These are phyloP conservation scores for Nasonia giraulti DNA, from an alignment of 1,140 invertebrate genomes.

Conservation along the genomic window DNA sequence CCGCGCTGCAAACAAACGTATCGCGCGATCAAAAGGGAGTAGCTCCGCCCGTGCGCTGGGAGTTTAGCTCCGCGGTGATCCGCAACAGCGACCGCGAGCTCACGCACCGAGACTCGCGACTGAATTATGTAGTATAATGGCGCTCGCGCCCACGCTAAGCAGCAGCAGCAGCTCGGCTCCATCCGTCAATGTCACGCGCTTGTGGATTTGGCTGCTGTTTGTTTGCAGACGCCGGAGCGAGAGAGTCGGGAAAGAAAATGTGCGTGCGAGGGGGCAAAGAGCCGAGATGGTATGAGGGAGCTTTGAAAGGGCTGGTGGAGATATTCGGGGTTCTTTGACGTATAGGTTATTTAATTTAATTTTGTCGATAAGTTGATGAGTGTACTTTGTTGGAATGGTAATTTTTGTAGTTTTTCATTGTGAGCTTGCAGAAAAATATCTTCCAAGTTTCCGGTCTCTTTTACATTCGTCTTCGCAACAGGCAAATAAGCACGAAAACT, in stretches of 20 bases:
- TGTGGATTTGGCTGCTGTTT: conserved; percentile 1
- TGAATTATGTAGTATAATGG: conserved; percentile 70
- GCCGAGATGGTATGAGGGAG: no score
- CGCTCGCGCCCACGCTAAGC: neutral
- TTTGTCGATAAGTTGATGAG: no score
- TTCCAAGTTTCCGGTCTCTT: no score
- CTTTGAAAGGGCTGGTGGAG: no score
- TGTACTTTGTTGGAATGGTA: no score
- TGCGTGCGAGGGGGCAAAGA: no score
- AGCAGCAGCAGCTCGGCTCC: conserved; percentile 58
- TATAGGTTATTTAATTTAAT: no score
- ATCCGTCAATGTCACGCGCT: conserved; percentile 68
- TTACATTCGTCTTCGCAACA: no score
- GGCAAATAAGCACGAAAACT: no score
- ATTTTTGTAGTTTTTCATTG: no score
- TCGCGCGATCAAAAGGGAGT: conserved; percentile 61
- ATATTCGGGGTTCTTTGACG: no score
- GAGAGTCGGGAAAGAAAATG: neutral
- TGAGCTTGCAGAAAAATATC: no score
- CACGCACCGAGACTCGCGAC: conserved; percentile 40
- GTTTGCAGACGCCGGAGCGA: neutral
- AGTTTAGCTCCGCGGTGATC: conserved; percentile 57
- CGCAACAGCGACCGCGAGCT: conserved; percentile 18
- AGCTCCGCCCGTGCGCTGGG: conserved; percentile 41
- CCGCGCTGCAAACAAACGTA: conserved; percentile 55